Evolutionary conservation across 2,113 vertebrate genomes (phyloP), one percentile per base, ranked within the genome.

Genomic region (Trogon melanurus): DNA sequence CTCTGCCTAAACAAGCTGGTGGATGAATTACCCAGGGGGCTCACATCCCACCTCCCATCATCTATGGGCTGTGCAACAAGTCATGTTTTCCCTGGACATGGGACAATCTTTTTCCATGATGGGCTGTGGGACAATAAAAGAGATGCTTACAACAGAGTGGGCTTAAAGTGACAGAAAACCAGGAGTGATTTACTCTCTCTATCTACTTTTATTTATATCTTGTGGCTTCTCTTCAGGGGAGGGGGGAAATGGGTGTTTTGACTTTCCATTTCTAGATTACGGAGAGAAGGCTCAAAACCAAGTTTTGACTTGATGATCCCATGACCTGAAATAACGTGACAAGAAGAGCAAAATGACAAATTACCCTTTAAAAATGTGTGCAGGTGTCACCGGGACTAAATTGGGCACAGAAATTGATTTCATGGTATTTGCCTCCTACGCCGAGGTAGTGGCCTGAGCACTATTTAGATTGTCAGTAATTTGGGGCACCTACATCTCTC

Each of bases 341-440:
- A 79, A 78, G 65, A 47, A 70, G 60, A 88, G 58, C 47, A 62
- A 93, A 88, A 86, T 79, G 72, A 85, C 75, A 83, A 73, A 95
- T 79, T 56, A 11, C 32, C 38, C 69, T 80, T 70, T 91, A 83
- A 91, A 95, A 95, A 81, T 26, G 34, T 36, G 58, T 76, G 51
- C 64, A 84, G 72, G 76, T 91, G 80, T 78, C 84, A 92, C 45
- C 47, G 53, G 21, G 41, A 90, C 57, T 54, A 94, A 95, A 91
- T 83, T 81, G 81, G 90, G 85, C 61, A 74, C 87, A 88, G 69
- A 91, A 94, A 93, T 60, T 91, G 95, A 96, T 96, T 95, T 95
- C 72, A 75, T 85, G 92, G 84, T 85, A 66, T 80, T 96, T 89
- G 64, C 64, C 45, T 91, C 30, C 34, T 22, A 5, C 1, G 21